Evolutionary conservation across 2,113 vertebrate genomes (phyloP).

Genomic region (Seriola dumerili): DNA sequence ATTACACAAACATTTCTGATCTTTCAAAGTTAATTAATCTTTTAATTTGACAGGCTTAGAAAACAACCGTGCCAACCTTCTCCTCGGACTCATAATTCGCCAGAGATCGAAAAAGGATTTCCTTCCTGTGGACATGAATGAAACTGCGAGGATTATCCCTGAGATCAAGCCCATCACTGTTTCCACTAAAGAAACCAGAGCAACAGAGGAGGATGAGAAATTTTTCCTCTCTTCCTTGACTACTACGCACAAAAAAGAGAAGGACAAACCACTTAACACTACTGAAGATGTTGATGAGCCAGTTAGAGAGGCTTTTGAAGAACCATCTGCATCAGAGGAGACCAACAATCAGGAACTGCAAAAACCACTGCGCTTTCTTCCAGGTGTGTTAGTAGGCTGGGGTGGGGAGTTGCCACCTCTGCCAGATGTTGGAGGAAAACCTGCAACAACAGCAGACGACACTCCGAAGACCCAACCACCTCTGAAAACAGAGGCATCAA

Average conservation of each 20-base stretch:
- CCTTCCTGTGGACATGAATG: slow-evolving; percentile 85
- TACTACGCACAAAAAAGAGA: slow-evolving; percentile 87
- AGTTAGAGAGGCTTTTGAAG: slow-evolving; percentile 69
- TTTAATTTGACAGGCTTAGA: slow-evolving; percentile 90
- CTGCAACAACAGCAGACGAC: slow-evolving; percentile 85
- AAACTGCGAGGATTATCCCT: slow-evolving; percentile 84
- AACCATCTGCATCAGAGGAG: slow-evolving; percentile 82
- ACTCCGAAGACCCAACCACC: slow-evolving; percentile 83
- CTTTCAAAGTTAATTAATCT: slow-evolving; percentile 22
- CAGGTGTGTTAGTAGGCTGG: slow-evolving; percentile 94
- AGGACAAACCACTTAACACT: slow-evolving; percentile 85
- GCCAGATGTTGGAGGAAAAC: slow-evolving; percentile 88
- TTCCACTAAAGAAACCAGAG: slow-evolving; percentile 77
- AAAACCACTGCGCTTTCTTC: slow-evolving; percentile 95
- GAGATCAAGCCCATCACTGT: slow-evolving; percentile 89
- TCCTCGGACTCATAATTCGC: slow-evolving; percentile 95
- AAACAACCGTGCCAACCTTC: slow-evolving; percentile 92
- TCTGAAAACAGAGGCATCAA: slow-evolving; percentile 61
- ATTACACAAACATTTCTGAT: not conserved
- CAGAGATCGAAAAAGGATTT: slow-evolving; percentile 93
- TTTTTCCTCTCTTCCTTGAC: slow-evolving; percentile 92
- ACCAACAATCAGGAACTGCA: slow-evolving; percentile 85
- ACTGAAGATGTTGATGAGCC: slow-evolving; percentile 76
- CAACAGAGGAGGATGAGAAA: slow-evolving; percentile 88
- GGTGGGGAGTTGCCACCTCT: slow-evolving; percentile 89